Conservation (phyloP, 2,888 invertebrate species). For the Asteroscopus sphinx region DNA sequence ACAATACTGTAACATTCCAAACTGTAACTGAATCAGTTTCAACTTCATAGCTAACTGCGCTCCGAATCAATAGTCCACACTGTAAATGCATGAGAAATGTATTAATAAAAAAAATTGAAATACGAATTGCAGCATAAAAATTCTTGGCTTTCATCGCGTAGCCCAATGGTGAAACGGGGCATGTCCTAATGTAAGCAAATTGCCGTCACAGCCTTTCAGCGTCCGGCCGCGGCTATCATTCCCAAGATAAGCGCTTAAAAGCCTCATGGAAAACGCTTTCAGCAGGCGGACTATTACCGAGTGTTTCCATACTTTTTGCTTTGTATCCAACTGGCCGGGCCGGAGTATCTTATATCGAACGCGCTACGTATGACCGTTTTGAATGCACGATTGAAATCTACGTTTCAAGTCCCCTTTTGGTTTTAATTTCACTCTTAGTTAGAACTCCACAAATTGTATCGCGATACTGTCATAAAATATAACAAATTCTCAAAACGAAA, state of each 20-base stretch:
- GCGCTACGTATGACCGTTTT: conserved; percentile 64
- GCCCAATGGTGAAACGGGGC: conserved; percentile 74
- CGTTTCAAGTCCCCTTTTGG: conserved; percentile 50
- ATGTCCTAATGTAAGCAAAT: conserved; percentile 89
- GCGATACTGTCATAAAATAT: conserved; percentile 27
- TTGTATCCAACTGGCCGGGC: conserved; percentile 65
- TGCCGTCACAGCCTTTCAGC: conserved; percentile 88
- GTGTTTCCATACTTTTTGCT: conserved; percentile 81
- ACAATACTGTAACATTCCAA: conserved; percentile 73
- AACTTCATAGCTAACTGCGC: conserved; percentile 76
- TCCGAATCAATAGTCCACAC: conserved; percentile 71
- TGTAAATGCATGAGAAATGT: conserved; percentile 64
- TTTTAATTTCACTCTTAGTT: conserved; percentile 56
- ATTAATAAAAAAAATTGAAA: conserved; percentile 51
- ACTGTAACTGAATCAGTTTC: conserved; percentile 76
- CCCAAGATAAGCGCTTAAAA: conserved; percentile 89
- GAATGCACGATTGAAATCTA: conserved; percentile 64
- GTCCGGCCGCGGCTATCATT: conserved; percentile 88
- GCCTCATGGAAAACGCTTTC: conserved; percentile 87
- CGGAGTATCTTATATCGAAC: conserved; percentile 68
- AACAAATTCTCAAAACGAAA: conserved; percentile 36
- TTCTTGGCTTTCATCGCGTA: conserved; percentile 66
- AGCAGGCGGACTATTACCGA: conserved; percentile 81
- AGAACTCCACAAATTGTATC: conserved; percentile 22
- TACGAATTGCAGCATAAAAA: conserved; percentile 67